Evolutionary conservation across 2,113 vertebrate genomes (phyloP), one percentile per base, ranked within the genome.

Genomic region (Tachysurus fulvidraco): DNA sequence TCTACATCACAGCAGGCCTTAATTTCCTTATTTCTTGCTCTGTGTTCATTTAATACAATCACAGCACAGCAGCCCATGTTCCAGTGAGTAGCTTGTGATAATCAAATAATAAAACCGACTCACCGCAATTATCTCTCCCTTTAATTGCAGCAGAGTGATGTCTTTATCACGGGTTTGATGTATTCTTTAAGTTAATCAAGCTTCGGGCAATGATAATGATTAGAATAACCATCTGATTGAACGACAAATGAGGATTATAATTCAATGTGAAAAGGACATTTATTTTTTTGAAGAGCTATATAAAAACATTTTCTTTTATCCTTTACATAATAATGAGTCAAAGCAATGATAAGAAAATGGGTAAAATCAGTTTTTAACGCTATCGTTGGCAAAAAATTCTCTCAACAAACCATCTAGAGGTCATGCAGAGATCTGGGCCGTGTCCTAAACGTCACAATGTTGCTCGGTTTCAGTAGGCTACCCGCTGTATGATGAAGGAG

Each of bases 51-150:
- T 76, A 85, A 67, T 79, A 41, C n/a, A 9, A 28, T n/a, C 5
- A 0, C 69, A 44, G 23, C 67, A 11, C 11, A 23, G 77, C 60
- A 3, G 13, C 19, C 14, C 73, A 77, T 23, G 17, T 55, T 81
- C 57, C 19, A 52, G 16, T 67, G 46, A 55, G 28, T 77, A 54
- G 60, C 52, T 65, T 13, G 83, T 69, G 25, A 73, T 83, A 83
- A 88, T 88, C 23, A 71, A 86, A 84, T 85, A 62, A 88, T 88
- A 71, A 67, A 59, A 60, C 80, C 30, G 30, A 64, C 60, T 54
- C 41, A 30, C 41, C 3, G 23, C 44, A 52, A 64, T 78, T 57
- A 83, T 50, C 73, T 73, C 23, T 28, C 28, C 17, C 2, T 73
- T 84, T 36, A 55, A 28, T 25, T 25, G 12, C 60, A 50, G 81